Evolutionary conservation across 2,797 vertebrate species (phyloP), one percentile per base, ranked within the genome.

Genomic region (Macrochelys suwanniensis): DNA sequence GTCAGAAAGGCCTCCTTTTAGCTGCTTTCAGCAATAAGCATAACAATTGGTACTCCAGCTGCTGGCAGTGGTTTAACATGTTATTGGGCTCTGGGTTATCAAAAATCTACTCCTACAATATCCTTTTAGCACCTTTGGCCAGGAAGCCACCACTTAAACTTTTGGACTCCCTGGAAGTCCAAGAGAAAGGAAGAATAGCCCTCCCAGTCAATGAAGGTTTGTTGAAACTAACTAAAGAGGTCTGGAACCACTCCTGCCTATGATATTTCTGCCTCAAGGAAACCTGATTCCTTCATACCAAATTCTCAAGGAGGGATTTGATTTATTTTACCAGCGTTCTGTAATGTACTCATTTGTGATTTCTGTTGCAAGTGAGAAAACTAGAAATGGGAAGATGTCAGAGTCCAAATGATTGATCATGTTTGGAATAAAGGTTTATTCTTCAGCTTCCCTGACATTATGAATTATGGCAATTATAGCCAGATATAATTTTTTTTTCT

Each of bases 171-270:
- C 42, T 45, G 89, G 51, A 92, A 31, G 65, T 86, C 1, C 78
- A 33, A 50, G 49, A 15, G 6, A 1, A 84, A 82, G 80, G 65
- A 68, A 49, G 19, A 57, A 25, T 51, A 13, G 57, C 87, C 83
- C 57, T 88, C 23, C 87, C 11, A 26, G 33, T 81, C 54, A 16
- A 42, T 10, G 74, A 1, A 6, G 33, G 21, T 51, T 89, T 80
- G 13, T 88, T 88, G 65, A 71, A 71, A 16, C 65, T 71, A 71
- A 25, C 4, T 87, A n/a, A 88, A 90, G 61, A 77, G 53, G 16
- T 37, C 33, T 33, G 1, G 45, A 1, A 57, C 82, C 26, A 37
- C 8, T 88, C 28, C 82, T 54, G 13, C 49, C 15, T 88, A 21
- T 90, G 65, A 21, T 89, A 15, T 78, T 84, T 84, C 6, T 84